These are phyloP conservation scores for Xanthostigma xanthostigma DNA, from an alignment of 2,888 invertebrate genomes.

Conservation along the genomic window DNA sequence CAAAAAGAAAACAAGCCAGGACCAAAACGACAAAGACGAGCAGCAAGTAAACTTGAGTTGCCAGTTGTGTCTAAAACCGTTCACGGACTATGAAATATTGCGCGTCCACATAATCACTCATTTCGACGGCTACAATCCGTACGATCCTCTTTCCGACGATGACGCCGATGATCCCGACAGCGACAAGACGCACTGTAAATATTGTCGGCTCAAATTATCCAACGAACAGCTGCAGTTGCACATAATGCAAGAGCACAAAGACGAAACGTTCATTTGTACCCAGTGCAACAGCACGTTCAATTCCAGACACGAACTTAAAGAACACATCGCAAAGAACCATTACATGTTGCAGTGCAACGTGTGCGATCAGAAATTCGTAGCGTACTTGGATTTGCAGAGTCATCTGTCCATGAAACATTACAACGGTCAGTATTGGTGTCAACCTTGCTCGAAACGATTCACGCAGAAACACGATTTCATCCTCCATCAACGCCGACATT, in stretches of 20 bases:
- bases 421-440: constrained; percentile 11
- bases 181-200: not conserved
- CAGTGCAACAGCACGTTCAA: not conserved
- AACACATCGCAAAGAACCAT: not conserved
- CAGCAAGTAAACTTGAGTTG: constrained; percentile 12
- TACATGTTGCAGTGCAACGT: not conserved
- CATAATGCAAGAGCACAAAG: not conserved
- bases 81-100: constrained; percentile 14
- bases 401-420: constrained; percentile 1
- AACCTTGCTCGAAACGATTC: constrained; percentile 15
- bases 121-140: constrained; percentile 10
- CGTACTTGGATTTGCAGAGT: constrained; percentile 2
- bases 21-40: too few species aligned
- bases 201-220: not conserved
- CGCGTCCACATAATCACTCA: constrained; percentile 19
- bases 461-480: constrained; percentile 14
- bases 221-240: not conserved
- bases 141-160: constrained; percentile 5
- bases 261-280: not conserved
- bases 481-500: constrained; percentile 13
- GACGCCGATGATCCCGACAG: not conserved
- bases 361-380: not conserved
- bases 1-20: not conserved
- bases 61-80: constrained; percentile 18
- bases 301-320: not conserved